These are phyloP conservation scores for Micrastur ruficollis DNA, from an alignment of 2,797 vertebrate genomes.

Conservation along the genomic window DNA sequence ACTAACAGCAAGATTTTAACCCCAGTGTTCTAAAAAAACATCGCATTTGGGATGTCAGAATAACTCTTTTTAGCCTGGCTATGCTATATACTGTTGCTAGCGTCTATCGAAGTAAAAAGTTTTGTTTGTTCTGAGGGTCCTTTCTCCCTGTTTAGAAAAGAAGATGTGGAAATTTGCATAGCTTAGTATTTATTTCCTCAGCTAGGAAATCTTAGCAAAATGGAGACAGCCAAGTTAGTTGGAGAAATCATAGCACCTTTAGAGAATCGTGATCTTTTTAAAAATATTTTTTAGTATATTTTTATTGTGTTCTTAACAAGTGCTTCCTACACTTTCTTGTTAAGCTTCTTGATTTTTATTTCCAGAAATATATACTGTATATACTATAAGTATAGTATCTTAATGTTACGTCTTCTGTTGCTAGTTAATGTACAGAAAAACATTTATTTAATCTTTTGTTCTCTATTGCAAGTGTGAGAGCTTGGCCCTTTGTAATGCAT, in stretches of 20 bases:
- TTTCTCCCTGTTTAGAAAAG: background rate
- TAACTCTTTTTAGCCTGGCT: background rate
- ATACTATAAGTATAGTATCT: background rate
- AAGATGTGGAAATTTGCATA: background rate
- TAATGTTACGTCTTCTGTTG: background rate
- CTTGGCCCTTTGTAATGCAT: background rate
- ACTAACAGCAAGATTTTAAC: slow-evolving; percentile 40
- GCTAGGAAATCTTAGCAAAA: background rate
- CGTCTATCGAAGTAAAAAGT: background rate
- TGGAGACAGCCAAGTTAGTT: background rate
- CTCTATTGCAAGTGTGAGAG: background rate
- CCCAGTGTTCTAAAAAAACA: background rate
- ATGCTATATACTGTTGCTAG: background rate
- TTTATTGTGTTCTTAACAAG: background rate
- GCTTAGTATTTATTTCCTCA: background rate
- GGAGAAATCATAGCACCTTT: background rate
- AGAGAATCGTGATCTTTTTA: background rate
- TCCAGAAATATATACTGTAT: background rate
- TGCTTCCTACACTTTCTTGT: background rate
- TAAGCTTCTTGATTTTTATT: background rate
- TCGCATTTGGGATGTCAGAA: background rate
- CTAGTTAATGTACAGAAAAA: background rate
- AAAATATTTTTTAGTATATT: background rate
- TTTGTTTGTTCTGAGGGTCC: background rate
- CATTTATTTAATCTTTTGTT: background rate